phyloP scores from a whole-genome alignment of 2,797 vertebrate genomes.

The Xenops minutus region DNA sequence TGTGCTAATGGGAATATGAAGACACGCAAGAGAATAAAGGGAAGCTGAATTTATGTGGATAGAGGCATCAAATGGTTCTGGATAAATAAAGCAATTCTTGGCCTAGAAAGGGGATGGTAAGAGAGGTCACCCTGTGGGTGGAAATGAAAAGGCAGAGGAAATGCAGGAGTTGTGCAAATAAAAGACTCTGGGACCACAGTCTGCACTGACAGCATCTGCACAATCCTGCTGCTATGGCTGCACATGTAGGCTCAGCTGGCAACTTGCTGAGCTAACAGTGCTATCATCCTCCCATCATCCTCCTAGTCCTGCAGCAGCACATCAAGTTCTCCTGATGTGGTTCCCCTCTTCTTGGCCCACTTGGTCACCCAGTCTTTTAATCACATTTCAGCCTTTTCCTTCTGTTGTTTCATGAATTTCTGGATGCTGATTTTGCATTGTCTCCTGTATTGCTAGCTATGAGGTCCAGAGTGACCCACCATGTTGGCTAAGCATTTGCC shows the following conservation, averaged over 20 bases:
- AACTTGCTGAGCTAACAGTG: background rate
- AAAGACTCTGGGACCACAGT: background rate
- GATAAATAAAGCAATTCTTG: constrained; percentile 16
- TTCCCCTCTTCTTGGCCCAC: background rate
- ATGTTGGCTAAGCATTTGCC: background rate
- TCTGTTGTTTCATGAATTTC: background rate
- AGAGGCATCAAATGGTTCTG: background rate
- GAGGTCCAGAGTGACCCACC: background rate
- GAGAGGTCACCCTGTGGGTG: background rate
- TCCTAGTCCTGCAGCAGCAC: background rate
- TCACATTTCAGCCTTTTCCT: background rate
- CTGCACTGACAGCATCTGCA: background rate
- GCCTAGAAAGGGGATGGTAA: background rate
- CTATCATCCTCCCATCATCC: background rate
- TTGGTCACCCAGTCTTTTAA: background rate
- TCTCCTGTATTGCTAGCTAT: background rate
- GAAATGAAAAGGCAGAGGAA: background rate
- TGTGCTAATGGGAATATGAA: constrained; percentile 25
- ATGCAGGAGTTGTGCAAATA: background rate
- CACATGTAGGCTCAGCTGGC: fast-evolving
- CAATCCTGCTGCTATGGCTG: background rate
- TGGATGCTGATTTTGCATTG: background rate
- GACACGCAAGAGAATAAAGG: constrained; percentile 3
- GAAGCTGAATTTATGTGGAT: background rate
- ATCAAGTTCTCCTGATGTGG: background rate